These are phyloP conservation scores for Amazona vittata DNA, from an alignment of 2,113 vertebrate species.

Conservation along the genomic window DNA sequence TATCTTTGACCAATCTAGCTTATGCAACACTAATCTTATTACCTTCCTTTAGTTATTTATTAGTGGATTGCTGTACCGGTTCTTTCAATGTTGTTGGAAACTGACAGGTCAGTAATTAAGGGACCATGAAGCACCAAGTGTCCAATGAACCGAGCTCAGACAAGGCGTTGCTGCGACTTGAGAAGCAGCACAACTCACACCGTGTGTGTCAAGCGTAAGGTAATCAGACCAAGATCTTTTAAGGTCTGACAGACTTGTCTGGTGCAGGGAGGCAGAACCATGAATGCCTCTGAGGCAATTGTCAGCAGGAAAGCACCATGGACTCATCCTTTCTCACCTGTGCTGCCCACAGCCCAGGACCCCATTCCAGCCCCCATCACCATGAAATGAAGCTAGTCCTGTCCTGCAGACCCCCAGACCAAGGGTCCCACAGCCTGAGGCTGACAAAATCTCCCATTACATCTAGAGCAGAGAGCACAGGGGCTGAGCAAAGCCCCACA, in stretches of 20 bases:
- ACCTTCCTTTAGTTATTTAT: background rate
- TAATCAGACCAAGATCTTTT: background rate
- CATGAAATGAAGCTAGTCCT: background rate
- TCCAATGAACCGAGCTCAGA: background rate
- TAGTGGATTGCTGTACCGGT: background rate
- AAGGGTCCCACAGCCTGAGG: background rate
- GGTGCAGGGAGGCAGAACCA: background rate
- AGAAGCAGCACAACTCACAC: background rate
- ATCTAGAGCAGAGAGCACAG: background rate
- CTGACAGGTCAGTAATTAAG: background rate
- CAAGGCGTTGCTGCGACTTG: background rate
- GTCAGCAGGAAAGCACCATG: background rate
- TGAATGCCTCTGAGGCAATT: accelerated
- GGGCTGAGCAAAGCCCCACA: background rate
- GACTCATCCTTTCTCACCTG: background rate
- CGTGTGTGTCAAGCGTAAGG: background rate
- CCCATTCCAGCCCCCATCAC: background rate
- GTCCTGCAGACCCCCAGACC: background rate
- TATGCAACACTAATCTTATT: background rate
- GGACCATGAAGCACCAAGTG: background rate
- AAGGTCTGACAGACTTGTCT: background rate
- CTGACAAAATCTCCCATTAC: background rate
- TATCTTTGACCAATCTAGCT: background rate
- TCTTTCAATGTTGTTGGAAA: background rate
- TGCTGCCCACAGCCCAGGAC: background rate